phyloP scores from a whole-genome alignment of 2,797 vertebrate genomes.

The Sebastes iracundus region DNA sequence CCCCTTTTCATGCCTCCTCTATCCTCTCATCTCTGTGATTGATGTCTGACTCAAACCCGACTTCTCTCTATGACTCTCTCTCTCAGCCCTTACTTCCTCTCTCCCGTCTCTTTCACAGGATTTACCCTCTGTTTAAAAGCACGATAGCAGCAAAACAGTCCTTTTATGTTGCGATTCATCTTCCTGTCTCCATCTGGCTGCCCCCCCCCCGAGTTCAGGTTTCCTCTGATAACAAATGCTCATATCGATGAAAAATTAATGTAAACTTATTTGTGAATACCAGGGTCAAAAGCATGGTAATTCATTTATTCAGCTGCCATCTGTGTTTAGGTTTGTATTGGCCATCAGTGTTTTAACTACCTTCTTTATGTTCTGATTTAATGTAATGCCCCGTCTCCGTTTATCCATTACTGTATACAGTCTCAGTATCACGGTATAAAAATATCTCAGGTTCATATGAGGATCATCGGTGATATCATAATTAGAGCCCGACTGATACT shows the following conservation, averaged over 20 bases:
- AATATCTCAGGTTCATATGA: background rate
- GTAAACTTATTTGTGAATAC: constrained; percentile 12
- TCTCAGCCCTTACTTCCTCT: background rate
- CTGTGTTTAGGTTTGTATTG: constrained; percentile 1
- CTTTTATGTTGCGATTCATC: constrained; percentile 38
- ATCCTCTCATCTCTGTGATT: constrained; percentile 66
- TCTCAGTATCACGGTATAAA: background rate
- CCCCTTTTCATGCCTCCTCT: constrained; percentile 46
- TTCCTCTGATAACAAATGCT: constrained; percentile 33
- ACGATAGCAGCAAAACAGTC: constrained; percentile 22
- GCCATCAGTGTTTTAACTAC: background rate
- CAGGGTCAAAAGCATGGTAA: constrained; percentile 26
- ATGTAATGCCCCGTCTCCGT: background rate
- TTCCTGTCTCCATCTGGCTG: constrained; percentile 6
- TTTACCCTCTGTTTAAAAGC: constrained; percentile 7
- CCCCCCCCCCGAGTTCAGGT: background rate
- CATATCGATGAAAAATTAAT: constrained; percentile 26
- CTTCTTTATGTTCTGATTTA: background rate
- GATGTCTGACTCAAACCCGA: constrained; percentile 51
- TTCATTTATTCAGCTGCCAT: background rate
- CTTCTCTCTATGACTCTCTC: constrained; percentile 15
- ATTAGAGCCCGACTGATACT: background rate
- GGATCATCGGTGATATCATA: background rate
- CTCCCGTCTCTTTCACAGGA: background rate
- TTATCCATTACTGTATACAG: background rate